A percentile compares a stretch with the other conserved stretches of the same genome.
Evolutionary conservation across 2,888 invertebrate species (phyloP).

Genomic region (Amiota minor): DNA sequence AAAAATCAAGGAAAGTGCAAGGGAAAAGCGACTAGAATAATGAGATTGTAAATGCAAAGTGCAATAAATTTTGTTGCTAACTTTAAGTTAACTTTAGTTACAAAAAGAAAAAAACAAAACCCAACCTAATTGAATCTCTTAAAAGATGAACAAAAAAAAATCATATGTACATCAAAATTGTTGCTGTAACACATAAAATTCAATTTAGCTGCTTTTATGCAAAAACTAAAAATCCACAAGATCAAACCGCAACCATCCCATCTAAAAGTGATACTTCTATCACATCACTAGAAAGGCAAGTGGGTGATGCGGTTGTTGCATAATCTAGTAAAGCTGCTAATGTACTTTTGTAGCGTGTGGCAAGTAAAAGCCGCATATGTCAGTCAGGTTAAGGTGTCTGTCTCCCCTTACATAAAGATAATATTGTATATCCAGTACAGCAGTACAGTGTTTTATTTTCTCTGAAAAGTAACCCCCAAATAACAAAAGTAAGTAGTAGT

Average conservation of each 20-base stretch:
- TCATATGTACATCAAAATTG: constrained; percentile 57
- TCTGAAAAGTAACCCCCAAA: not conserved
- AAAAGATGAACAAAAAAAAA: not conserved
- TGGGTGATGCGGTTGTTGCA: no score
- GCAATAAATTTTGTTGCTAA: no score
- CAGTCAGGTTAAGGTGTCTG: not conserved
- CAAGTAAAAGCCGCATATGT: not conserved
- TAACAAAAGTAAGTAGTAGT: not conserved
- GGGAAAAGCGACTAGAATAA: not conserved
- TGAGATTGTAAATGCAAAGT: not conserved
- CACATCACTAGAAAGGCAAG: no score
- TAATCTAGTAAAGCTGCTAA: not conserved
- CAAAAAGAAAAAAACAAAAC: not conserved
- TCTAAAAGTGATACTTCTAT: no score
- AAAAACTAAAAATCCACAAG: constrained; percentile 25
- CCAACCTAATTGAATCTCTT: not conserved
- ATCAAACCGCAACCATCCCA: constrained; percentile 44
- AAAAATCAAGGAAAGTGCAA: not conserved
- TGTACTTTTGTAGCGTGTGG: not conserved
- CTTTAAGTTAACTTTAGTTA: no score
- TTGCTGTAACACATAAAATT: constrained; percentile 55
- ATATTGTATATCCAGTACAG: not conserved
- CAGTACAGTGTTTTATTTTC: not conserved
- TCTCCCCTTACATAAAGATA: not conserved
- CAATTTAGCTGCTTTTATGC: constrained; percentile 60